phyloP scores from a whole-genome alignment of 2,888 invertebrate species.

The Pandemis heparana region DNA sequence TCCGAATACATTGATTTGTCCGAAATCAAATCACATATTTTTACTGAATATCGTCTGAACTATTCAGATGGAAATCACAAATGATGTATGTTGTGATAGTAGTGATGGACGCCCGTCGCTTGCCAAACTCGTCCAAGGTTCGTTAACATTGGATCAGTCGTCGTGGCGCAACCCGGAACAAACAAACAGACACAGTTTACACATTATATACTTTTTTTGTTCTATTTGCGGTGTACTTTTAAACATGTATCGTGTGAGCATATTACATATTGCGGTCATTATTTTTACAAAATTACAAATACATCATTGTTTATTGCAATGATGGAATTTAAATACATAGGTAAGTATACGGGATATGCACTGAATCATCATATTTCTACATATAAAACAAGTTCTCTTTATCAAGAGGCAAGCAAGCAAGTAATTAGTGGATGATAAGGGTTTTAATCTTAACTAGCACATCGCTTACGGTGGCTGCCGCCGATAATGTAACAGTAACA shows the following conservation, averaged over 20 bases:
- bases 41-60: constrained; percentile 5
- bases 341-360: constrained; percentile 4
- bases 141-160: constrained; percentile 37
- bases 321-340: not conserved
- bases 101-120: constrained; percentile 24
- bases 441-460: constrained; percentile 66
- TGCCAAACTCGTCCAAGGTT: constrained; percentile 39
- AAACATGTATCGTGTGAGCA: constrained; percentile 13
- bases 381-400: constrained; percentile 38
- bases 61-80: constrained; percentile 22
- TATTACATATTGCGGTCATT: not conserved
- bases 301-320: constrained; percentile 3
- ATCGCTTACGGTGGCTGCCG: constrained; percentile 56
- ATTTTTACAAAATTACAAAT: not conserved
- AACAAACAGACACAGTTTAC: constrained; percentile 27
- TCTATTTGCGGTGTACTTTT: constrained; percentile 25
- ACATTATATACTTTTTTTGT: constrained; percentile 27
- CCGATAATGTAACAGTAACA: constrained; percentile 45
- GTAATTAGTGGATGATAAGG: constrained; percentile 69
- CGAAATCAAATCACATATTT: constrained; percentile 25
- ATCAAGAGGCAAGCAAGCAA: constrained; percentile 48
- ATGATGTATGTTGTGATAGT: constrained; percentile 21
- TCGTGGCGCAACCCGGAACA: constrained; percentile 36
- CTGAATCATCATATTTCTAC: constrained; percentile 20
- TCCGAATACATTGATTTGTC: constrained; percentile 50